A percentile compares a stretch with the other conserved stretches of the same genome.
Conservation (phyloP, 2,888 invertebrate species). For the Tiliacea citrago region DNA sequence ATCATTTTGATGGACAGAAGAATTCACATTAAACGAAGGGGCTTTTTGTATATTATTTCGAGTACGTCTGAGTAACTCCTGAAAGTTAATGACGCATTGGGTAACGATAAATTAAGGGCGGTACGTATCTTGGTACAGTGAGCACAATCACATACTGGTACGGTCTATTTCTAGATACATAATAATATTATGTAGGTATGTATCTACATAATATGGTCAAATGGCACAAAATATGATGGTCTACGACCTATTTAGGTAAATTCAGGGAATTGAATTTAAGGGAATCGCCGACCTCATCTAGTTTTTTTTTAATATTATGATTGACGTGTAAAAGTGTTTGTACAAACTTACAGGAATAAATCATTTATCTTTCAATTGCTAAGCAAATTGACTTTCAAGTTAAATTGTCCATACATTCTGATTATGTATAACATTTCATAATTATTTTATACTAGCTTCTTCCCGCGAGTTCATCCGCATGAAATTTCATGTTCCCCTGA, state of each 20-base stretch:
- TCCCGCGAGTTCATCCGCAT: too few species aligned
- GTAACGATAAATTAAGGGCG: conserved; percentile 32
- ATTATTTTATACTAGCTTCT: too few species aligned
- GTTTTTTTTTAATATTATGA: too few species aligned
- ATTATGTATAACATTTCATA: not conserved
- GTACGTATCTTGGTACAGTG: conserved; percentile 24
- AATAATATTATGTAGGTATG: not conserved
- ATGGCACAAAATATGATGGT: not conserved
- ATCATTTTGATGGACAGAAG: conserved; percentile 28
- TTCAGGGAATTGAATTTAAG: not conserved
- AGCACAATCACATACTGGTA: conserved; percentile 24
- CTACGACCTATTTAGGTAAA: not conserved
- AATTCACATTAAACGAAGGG: conserved; percentile 36
- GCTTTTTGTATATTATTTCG: conserved; percentile 38
- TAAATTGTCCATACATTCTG: not conserved
- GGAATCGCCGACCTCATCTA: too few species aligned
- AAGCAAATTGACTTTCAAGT: not conserved
- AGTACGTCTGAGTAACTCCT: conserved; percentile 27
- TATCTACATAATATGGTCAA: not conserved
- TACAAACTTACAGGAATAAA: too few species aligned
- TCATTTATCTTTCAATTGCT: too few species aligned
- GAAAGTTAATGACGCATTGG: conserved; percentile 41
- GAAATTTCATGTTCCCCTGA: too few species aligned
- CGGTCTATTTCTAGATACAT: conserved; percentile 1
- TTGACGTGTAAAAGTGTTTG: too few species aligned